Percentiles rank a stretch among this genome's conserved stretches.
Evolutionary conservation across 2,113 vertebrate species (phyloP).

Genomic region (Vidua chalybeata): DNA sequence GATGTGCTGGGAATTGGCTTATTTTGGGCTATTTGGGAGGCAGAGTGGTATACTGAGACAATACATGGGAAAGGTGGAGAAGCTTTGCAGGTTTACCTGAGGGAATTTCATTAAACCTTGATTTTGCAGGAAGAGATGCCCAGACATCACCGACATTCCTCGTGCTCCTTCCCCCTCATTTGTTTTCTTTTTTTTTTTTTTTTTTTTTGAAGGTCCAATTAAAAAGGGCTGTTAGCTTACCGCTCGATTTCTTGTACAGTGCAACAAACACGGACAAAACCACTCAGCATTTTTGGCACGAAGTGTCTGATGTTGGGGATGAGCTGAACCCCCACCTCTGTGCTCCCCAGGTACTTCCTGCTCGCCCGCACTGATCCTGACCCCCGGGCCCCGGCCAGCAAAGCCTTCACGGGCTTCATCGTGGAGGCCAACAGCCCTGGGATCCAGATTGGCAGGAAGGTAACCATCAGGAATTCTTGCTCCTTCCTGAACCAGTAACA

Average conservation of each 20-base stretch:
- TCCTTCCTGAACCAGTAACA: background rate
- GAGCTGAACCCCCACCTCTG: background rate
- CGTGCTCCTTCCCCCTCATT: accelerated
- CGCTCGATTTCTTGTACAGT: background rate
- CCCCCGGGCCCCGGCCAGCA: slow-evolving; percentile 78
- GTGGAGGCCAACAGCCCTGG: slow-evolving; percentile 87
- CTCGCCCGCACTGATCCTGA: slow-evolving; percentile 81
- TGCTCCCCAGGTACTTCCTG: slow-evolving; percentile 85
- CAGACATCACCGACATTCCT: background rate
- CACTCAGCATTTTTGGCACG: background rate
- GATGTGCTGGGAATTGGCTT: background rate
- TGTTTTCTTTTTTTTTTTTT: background rate
- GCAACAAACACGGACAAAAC: background rate
- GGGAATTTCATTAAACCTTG: background rate
- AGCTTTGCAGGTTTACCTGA: background rate
- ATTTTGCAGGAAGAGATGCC: background rate
- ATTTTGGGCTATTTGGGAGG: background rate
- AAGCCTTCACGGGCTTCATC: slow-evolving; percentile 92
- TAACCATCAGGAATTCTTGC: background rate
- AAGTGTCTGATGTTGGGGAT: background rate
- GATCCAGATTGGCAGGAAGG: slow-evolving; percentile 88
- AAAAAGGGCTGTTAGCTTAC: background rate
- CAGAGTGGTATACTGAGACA: background rate
- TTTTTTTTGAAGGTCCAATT: background rate
- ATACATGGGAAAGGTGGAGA: background rate